Evolutionary conservation across 2,113 vertebrate species (phyloP).

Genomic region (Varanus komodoensis): DNA sequence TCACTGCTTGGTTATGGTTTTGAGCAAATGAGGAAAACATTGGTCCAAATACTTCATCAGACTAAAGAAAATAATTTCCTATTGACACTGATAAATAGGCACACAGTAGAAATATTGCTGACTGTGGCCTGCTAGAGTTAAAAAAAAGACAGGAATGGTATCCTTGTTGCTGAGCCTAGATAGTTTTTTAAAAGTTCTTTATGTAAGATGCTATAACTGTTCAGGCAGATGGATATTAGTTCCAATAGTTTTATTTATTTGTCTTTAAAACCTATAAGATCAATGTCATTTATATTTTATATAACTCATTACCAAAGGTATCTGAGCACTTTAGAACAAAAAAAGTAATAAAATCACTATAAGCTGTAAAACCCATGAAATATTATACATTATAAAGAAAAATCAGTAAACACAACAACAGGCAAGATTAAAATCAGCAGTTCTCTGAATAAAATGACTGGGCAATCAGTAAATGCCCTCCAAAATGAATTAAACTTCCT

Average conservation of each 20-base stretch:
- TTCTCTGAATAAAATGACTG: neutral
- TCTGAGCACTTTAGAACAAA: neutral
- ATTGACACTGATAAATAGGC: constrained; percentile 40
- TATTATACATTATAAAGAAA: neutral
- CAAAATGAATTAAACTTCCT: neutral
- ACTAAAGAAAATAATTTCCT: constrained; percentile 48
- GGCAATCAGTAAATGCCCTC: neutral
- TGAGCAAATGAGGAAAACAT: constrained; percentile 23
- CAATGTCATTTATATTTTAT: neutral
- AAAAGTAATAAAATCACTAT: neutral
- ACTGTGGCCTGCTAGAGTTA: constrained; percentile 29
- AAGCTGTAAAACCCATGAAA: neutral
- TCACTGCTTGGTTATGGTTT: constrained; percentile 56
- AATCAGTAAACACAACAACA: neutral
- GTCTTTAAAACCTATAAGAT: neutral
- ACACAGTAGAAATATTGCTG: neutral
- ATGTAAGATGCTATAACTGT: constrained; percentile 30
- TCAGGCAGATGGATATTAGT: constrained; percentile 25
- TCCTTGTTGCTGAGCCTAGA: constrained; percentile 36
- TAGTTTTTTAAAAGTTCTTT: constrained; percentile 45
- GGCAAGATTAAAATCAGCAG: neutral
- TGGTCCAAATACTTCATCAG: constrained; percentile 42
- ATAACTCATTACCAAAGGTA: neutral
- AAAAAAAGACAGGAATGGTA: neutral
- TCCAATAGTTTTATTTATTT: constrained; percentile 17